Conservation (phyloP, 2,888 invertebrate genomes). For the Drosophila conformis region DNA sequence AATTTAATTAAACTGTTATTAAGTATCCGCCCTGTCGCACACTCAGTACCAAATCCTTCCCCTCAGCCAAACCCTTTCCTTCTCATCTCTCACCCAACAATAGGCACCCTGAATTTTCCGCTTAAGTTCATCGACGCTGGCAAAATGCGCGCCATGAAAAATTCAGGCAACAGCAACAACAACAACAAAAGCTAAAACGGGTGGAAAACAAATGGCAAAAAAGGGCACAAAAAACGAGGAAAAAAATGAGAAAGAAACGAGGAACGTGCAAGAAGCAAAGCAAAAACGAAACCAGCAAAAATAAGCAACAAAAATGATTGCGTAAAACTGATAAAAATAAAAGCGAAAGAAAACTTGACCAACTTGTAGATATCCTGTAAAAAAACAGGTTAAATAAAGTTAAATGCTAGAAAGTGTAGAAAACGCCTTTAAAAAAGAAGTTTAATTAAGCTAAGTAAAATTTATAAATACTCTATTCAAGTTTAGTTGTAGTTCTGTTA, state of each 20-base stretch:
- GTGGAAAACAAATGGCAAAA: slow-evolving; percentile 42
- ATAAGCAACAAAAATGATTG: slow-evolving; percentile 39
- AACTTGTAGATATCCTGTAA: slow-evolving; percentile 4
- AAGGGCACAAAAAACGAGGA: slow-evolving; percentile 24
- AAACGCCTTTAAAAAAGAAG: neutral
- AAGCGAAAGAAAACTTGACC: neutral
- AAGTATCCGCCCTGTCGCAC: slow-evolving; percentile 57
- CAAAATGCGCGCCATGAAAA: slow-evolving; percentile 53
- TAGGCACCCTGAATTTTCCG: slow-evolving; percentile 53
- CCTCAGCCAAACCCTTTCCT: too few relatives aligned
- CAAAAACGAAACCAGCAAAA: slow-evolving; percentile 24
- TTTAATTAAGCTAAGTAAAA: neutral
- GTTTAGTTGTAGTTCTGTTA: too few relatives aligned
- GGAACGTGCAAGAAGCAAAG: slow-evolving; percentile 1
- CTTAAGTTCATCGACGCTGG: slow-evolving; percentile 43
- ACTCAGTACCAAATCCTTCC: slow-evolving; percentile 14
- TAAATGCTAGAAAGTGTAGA: neutral
- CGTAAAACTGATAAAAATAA: slow-evolving; percentile 45
- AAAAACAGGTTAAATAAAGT: neutral
- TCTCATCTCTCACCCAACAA: slow-evolving; percentile 26
- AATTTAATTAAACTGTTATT: slow-evolving; percentile 67
- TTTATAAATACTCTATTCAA: neutral
- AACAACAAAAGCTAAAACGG: slow-evolving; percentile 4
- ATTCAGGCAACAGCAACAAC: slow-evolving; percentile 42
- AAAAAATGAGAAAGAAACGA: slow-evolving; percentile 8